These are phyloP conservation scores for Sinocyclocheilus anshuiensis DNA, from an alignment of 2,113 vertebrate species.

Conservation along the genomic window DNA sequence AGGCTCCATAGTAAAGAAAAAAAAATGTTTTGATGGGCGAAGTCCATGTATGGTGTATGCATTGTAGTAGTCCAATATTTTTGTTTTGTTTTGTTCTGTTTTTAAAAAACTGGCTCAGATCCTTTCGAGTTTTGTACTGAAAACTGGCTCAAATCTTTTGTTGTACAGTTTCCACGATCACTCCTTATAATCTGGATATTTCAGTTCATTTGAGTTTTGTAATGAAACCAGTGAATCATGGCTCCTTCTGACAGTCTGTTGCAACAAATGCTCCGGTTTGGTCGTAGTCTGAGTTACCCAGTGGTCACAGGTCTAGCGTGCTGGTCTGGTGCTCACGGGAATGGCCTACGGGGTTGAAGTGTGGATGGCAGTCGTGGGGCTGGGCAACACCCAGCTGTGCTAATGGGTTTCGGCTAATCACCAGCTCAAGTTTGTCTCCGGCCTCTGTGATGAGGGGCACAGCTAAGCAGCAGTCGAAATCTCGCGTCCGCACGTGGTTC, in stretches of 20 bases:
- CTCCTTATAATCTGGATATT: not conserved
- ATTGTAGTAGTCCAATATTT: not conserved
- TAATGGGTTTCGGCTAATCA: slow-evolving; percentile 89
- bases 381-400: slow-evolving; percentile 58
- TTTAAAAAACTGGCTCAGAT: slow-evolving; percentile 8
- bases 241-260: not conserved
- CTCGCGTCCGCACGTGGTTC: slow-evolving; percentile 88
- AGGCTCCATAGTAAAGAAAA: not conserved
- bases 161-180: not conserved
- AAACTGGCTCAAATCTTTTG: not conserved
- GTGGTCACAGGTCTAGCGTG: slow-evolving; percentile 53
- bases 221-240: not conserved
- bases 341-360: slow-evolving; percentile 53
- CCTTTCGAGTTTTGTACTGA: slow-evolving; percentile 6
- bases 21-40: not conserved
- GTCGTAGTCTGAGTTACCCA: not conserved
- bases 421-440: slow-evolving; percentile 88
- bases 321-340: slow-evolving; percentile 38
- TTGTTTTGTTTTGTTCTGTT: not conserved
- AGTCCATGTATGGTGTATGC: slow-evolving; percentile 11
- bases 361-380: slow-evolving; percentile 32
- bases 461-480: slow-evolving; percentile 94
- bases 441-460: slow-evolving; percentile 94
- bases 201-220: not conserved
- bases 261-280: not conserved